Conservation (phyloP, 2,888 invertebrate species). For the Limnephilus lunatus region DNA sequence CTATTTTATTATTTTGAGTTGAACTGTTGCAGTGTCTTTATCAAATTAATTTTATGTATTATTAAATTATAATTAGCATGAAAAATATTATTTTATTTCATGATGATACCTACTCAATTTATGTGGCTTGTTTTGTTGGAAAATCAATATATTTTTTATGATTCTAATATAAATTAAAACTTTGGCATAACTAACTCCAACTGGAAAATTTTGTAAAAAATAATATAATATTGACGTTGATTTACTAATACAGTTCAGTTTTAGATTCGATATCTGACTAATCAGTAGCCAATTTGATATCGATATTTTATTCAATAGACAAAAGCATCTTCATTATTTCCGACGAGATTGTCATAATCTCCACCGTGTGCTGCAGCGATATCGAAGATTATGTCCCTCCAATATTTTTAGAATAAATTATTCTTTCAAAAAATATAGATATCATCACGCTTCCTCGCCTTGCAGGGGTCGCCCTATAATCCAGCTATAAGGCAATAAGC, state of each 20-base stretch:
- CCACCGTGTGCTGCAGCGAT: neutral
- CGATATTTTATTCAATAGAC: neutral
- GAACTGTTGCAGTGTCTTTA: no score
- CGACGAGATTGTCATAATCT: neutral
- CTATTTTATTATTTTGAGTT: no score
- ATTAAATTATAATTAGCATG: no score
- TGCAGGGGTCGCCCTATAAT: neutral
- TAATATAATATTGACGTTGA: neutral
- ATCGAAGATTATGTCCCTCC: neutral
- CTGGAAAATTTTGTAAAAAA: neutral
- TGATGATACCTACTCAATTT: no score
- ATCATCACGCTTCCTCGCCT: neutral
- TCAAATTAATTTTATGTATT: no score
- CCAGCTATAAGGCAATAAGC: slow-evolving; percentile 14
- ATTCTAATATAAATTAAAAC: no score
- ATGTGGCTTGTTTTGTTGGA: no score
- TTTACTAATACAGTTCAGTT: neutral
- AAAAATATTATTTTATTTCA: no score
- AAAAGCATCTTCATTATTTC: neutral
- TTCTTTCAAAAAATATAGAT: neutral
- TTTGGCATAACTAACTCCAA: neutral
- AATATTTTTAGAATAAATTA: neutral
- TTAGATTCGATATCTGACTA: neutral
- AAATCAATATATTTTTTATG: no score
- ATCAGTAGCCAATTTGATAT: neutral